Evolutionary conservation across 2,113 vertebrate species (phyloP).

Genomic region (Cricetomys ansorgei): DNA sequence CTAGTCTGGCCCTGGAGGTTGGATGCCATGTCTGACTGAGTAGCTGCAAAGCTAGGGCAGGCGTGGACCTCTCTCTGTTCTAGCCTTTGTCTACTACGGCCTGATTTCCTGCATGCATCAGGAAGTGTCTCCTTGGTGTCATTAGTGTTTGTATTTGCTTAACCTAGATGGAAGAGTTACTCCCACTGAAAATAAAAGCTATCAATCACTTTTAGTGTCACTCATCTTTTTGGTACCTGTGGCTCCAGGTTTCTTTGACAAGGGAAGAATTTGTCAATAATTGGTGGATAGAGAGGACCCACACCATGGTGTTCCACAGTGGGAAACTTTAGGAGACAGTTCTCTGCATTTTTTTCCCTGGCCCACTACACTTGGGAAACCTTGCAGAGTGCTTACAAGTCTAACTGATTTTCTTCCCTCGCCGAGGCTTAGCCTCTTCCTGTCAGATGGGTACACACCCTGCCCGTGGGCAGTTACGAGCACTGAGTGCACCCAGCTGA

Average conservation of each 20-base stretch:
- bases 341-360: not conserved
- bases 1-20: not conserved
- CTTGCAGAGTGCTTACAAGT: not conserved
- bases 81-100: accelerated
- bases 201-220: not conserved
- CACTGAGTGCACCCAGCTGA: too few relatives aligned
- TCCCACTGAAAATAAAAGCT: not conserved
- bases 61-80: not conserved
- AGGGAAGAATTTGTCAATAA: not conserved
- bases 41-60: too few relatives aligned
- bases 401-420: not conserved
- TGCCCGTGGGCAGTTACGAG: not conserved
- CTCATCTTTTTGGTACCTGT: not conserved
- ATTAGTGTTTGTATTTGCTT: not conserved
- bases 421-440: not conserved
- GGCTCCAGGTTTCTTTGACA: not conserved
- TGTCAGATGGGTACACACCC: not conserved
- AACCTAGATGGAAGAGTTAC: too few relatives aligned
- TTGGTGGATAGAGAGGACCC: not conserved
- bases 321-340: not conserved
- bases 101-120: not conserved
- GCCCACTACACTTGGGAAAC: not conserved
- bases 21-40: not conserved
- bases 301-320: not conserved
- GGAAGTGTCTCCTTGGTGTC: too few relatives aligned